Evolutionary conservation across 2,888 invertebrate genomes (phyloP), one percentile per base, ranked within the genome.

Genomic region (Apocheima hispidaria): DNA sequence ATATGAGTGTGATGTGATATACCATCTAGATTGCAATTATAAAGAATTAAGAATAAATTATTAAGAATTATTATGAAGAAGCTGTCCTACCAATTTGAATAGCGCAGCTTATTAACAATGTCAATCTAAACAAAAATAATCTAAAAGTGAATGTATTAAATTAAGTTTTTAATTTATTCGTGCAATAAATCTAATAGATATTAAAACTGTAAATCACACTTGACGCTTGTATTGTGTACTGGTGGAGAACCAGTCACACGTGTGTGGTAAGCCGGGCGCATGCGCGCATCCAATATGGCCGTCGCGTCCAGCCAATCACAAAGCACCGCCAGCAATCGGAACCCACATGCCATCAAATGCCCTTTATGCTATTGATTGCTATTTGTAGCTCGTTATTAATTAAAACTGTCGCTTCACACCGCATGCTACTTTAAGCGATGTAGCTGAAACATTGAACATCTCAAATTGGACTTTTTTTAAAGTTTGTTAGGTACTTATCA

Each of bases 201-300:
- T 56, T 52, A 56, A 53, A 48, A 52, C 33, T 51, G 58, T 64
- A 59, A 66, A 65, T 66, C 60, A 36, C 60, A 59, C 58, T 63
- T 60, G 54, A 64, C 36, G 28, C 18, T 52, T 65, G 59, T 63
- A 65, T 65, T 64, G 58, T 67, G 38, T 62, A 58, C 62, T 70
- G 71, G 72, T 20, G 41, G 75, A 68, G 66, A 71, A 49, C 79
- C 74, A 79, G 80, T 81, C 86, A 83, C 84, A 86, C 87, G 85
- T 86, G 83, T 81, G 84, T 70, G 75, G 64, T 71, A 75, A 69
- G 50, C 60, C 78, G 69, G 73, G 84, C 88, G 89, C 92, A 88
- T 90, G 91, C 90, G 89, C 85, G 77, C 76, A 85, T 83, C 84
- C 83, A 92, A 91, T 78, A 92, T 92, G 92, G 92, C 92, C 84